Evolutionary conservation across 2,888 invertebrate species (phyloP).

Genomic region (Drosophila yooni): DNA sequence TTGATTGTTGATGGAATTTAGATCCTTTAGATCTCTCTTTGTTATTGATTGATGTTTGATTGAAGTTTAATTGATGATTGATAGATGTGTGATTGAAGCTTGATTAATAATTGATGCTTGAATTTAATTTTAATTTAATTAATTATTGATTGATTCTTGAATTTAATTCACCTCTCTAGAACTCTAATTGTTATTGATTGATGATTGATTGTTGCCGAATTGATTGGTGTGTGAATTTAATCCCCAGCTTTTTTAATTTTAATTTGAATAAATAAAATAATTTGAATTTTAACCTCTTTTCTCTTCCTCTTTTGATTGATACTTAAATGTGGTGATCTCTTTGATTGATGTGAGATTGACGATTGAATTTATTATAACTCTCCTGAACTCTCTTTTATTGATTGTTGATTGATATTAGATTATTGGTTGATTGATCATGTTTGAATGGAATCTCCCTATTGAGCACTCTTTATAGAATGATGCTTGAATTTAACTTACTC

Average conservation of each 20-base stretch:
- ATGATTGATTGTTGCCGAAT: neutral
- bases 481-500: neutral
- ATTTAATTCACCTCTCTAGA: neutral
- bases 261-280: too few relatives aligned
- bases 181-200: neutral
- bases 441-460: too few relatives aligned
- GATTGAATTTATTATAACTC: too few relatives aligned
- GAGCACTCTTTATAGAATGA: too few relatives aligned
- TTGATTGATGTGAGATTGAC: too few relatives aligned
- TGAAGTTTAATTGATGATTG: neutral
- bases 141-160: neutral
- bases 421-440: neutral
- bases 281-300: neutral
- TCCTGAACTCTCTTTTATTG: too few relatives aligned
- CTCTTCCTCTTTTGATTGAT: neutral
- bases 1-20: neutral
- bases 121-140: too few relatives aligned
- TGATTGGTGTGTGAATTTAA: neutral
- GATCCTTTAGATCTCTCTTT: neutral
- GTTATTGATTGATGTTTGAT: neutral
- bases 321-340: neutral
- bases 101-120: neutral
- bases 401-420: neutral
- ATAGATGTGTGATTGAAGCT: neutral
- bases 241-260: neutral